Conservation (phyloP, 2,888 invertebrate genomes). For the Sympetrum striolatum region DNA sequence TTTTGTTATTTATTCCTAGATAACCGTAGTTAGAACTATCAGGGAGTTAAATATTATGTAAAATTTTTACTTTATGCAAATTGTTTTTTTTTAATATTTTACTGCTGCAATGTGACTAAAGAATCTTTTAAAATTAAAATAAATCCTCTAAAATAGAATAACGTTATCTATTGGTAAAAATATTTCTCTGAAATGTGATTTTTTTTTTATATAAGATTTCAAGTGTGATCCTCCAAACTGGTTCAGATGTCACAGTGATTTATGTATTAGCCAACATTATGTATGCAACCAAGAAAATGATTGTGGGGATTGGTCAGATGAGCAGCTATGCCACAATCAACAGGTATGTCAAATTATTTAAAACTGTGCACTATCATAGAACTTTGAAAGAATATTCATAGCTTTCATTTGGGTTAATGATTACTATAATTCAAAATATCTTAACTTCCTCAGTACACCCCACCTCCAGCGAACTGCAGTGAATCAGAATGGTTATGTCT, state of each 20-base stretch:
- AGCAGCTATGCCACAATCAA: neutral
- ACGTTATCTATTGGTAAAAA: too few relatives aligned
- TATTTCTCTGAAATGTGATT: too few relatives aligned
- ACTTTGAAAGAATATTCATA: neutral
- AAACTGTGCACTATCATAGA: neutral
- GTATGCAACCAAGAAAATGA: slow-evolving; percentile 47
- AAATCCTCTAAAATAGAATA: too few relatives aligned
- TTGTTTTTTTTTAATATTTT: too few relatives aligned
- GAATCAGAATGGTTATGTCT: slow-evolving; percentile 51
- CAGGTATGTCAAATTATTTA: neutral
- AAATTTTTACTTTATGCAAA: too few relatives aligned
- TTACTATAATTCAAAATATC: neutral
- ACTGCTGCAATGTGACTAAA: too few relatives aligned
- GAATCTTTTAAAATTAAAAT: too few relatives aligned
- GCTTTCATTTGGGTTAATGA: neutral
- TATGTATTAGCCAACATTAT: slow-evolving; percentile 46
- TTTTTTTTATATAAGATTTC: neutral
- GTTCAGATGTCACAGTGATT: slow-evolving; percentile 48
- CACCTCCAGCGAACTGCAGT: slow-evolving; percentile 47
- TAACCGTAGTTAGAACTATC: too few relatives aligned
- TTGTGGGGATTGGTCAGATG: slow-evolving; percentile 48
- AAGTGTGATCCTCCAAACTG: neutral
- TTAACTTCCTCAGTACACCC: neutral
- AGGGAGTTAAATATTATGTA: too few relatives aligned
- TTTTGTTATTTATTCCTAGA: too few relatives aligned